These are phyloP conservation scores for Scaptomyza flava DNA, from an alignment of 2,888 invertebrate genomes.

Conservation along the genomic window DNA sequence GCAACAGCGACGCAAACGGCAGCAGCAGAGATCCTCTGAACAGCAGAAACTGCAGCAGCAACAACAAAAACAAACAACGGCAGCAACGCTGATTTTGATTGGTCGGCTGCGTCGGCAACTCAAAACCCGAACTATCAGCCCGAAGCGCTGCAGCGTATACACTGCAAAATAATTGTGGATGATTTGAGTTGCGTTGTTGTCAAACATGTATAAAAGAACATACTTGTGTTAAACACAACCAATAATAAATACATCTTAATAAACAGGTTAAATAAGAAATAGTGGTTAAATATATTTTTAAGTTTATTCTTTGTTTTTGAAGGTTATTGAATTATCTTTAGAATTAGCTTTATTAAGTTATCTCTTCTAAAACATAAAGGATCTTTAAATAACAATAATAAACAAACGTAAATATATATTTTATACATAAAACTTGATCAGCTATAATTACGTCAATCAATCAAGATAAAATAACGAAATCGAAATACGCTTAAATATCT, in stretches of 20 bases:
- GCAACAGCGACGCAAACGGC: slow-evolving; percentile 36
- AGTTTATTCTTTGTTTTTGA: too few relatives aligned
- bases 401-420: not conserved
- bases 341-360: too few relatives aligned
- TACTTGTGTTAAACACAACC: not conserved
- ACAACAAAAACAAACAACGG: slow-evolving; percentile 23
- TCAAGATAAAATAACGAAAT: not conserved
- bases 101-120: slow-evolving; percentile 57
- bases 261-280: too few relatives aligned
- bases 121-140: slow-evolving; percentile 62
- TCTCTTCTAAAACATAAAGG: too few relatives aligned
- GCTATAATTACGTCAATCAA: not conserved
- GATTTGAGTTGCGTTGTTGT: not conserved
- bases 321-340: too few relatives aligned
- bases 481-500: not conserved
- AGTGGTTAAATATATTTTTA: too few relatives aligned
- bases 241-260: not conserved
- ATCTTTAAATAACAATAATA: not conserved
- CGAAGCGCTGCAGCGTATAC: slow-evolving; percentile 59
- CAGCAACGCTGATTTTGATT: slow-evolving; percentile 63
- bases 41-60: slow-evolving; percentile 30
- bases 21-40: slow-evolving; percentile 38
- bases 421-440: not conserved
- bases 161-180: slow-evolving; percentile 44
- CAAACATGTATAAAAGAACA: not conserved